These are phyloP conservation scores for Eristalinus sepulchralis DNA, from an alignment of 2,888 invertebrate genomes.

Conservation along the genomic window DNA sequence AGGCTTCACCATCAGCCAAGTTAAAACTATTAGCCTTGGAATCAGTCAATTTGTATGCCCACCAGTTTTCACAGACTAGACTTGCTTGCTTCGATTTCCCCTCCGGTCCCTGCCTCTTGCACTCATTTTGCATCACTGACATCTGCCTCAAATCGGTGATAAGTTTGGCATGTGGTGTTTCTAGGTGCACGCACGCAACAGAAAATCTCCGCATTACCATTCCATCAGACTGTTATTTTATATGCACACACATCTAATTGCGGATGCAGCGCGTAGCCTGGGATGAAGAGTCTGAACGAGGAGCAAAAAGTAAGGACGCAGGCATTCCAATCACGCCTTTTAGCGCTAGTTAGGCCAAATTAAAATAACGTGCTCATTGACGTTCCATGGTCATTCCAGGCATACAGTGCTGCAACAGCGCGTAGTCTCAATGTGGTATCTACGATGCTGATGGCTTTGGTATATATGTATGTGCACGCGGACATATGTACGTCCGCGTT, in stretches of 20 bases:
- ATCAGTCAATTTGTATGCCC: neutral
- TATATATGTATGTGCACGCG: neutral
- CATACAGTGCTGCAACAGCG: slow-evolving; percentile 13
- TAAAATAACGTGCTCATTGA: slow-evolving; percentile 60
- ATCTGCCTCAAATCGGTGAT: slow-evolving; percentile 69
- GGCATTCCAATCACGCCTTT: slow-evolving; percentile 68
- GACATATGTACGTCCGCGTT: neutral
- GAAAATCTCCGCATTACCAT: slow-evolving; percentile 64
- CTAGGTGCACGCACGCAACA: slow-evolving; percentile 55
- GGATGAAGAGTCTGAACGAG: slow-evolving; percentile 3
- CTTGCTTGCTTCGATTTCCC: slow-evolving; percentile 33
- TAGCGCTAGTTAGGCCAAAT: slow-evolving; percentile 66
- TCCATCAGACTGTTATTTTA: slow-evolving; percentile 36
- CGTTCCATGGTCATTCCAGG: slow-evolving; percentile 48
- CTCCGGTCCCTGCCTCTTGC: neutral
- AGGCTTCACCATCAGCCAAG: neutral
- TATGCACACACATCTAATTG: slow-evolving; percentile 56
- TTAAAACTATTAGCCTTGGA: neutral
- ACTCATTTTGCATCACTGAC: slow-evolving; percentile 37
- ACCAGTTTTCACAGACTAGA: slow-evolving; percentile 12
- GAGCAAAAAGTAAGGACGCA: slow-evolving; percentile 23
- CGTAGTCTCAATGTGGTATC: slow-evolving; percentile 41
- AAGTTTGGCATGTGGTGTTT: slow-evolving; percentile 38
- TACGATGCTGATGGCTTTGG: slow-evolving; percentile 17
- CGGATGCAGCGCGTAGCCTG: slow-evolving; percentile 34